phyloP scores from a whole-genome alignment of 1,140 invertebrate species.

The Anthonomus grandis region DNA sequence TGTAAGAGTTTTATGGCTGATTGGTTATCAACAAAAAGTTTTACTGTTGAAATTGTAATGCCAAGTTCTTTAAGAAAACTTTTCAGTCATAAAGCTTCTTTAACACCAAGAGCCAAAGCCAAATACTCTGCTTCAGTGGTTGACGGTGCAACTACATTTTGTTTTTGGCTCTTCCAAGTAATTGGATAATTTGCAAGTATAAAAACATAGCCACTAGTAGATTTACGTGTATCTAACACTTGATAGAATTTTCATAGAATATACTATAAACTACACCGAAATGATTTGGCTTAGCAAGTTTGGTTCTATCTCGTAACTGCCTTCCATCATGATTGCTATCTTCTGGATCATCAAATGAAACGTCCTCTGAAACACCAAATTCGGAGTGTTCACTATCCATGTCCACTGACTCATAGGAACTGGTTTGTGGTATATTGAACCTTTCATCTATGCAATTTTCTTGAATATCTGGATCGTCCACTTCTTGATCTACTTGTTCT shows the following conservation, averaged over 20 bases:
- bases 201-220: slow-evolving; percentile 47
- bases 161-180: slow-evolving; percentile 41
- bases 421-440: no score
- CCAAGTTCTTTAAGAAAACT: slow-evolving; percentile 2
- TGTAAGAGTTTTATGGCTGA: slow-evolving; percentile 5
- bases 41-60: slow-evolving; percentile 1
- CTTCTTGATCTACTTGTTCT: no score
- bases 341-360: no score
- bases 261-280: no score
- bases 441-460: no score
- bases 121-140: slow-evolving; percentile 49
- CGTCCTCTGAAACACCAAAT: no score
- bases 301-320: no score
- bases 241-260: slow-evolving; percentile 33
- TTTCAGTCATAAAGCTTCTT: slow-evolving; percentile 29
- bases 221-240: slow-evolving; percentile 41
- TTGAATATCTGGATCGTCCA: no score
- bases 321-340: slow-evolving; percentile 47
- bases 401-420: no score
- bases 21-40: no score
- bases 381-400: no score
- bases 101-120: slow-evolving; percentile 31
- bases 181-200: slow-evolving; percentile 39
- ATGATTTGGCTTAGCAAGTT: no score
- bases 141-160: slow-evolving; percentile 40